These are phyloP conservation scores for Caenorhabditis plicata DNA, from an alignment of 2,888 invertebrate genomes.

Conservation along the genomic window DNA sequence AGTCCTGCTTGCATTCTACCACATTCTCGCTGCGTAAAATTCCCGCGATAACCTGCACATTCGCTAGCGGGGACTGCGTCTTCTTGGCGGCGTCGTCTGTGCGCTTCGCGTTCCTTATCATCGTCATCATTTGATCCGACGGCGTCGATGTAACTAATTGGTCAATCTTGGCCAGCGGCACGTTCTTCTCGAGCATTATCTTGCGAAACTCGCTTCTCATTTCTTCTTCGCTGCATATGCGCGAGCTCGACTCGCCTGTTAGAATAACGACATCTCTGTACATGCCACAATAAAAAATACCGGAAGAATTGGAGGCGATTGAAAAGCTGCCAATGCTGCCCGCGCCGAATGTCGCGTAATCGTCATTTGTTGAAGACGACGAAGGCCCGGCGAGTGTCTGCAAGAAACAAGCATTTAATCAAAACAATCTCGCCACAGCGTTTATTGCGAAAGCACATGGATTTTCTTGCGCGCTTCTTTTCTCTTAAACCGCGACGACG, in stretches of 20 bases:
- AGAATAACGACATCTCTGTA: background rate
- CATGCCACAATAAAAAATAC: constrained; percentile 3
- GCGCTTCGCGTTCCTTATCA: constrained; percentile 18
- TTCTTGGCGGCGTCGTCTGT: constrained; percentile 16
- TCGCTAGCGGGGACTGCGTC: constrained; percentile 15
- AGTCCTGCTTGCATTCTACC: constrained; percentile 22
- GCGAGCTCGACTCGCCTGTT: constrained; percentile 12
- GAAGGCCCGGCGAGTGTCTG: too few relatives aligned
- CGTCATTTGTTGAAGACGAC: constrained; percentile 12
- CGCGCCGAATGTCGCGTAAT: constrained; percentile 20
- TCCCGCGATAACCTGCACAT: constrained; percentile 2
- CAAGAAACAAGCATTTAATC: too few relatives aligned
- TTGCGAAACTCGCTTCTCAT: constrained; percentile 7
- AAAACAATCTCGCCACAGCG: too few relatives aligned
- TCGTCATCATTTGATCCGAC: constrained; percentile 4
- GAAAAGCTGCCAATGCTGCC: constrained; percentile 25
- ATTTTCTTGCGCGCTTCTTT: constrained; percentile 14
- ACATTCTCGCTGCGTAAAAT: constrained; percentile 18
- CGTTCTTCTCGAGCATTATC: constrained; percentile 21
- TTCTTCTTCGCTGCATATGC: constrained; percentile 11
- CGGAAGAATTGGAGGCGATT: constrained; percentile 26
- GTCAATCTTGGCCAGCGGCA: constrained; percentile 6
- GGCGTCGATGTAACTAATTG: constrained; percentile 6
- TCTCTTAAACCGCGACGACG: constrained; percentile 35
- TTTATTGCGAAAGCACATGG: too few relatives aligned